Evolutionary conservation across 1,140 invertebrate species (phyloP), one percentile per base, ranked within the genome.

Genomic region (Venturia canescens): DNA sequence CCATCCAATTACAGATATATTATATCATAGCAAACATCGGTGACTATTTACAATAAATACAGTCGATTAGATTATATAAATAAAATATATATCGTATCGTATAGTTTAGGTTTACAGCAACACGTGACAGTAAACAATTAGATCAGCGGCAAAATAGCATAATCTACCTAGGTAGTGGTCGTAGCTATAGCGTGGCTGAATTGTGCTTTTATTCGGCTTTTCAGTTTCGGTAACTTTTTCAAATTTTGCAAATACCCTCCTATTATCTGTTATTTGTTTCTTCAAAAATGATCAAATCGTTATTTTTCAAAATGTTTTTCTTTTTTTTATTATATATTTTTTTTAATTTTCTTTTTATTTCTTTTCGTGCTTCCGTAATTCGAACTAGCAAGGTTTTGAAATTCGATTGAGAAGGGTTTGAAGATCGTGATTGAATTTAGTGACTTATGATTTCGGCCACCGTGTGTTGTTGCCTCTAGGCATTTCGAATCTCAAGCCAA

Each of bases 1-100:
- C 85, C 88, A 90, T 89, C 85, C 88, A 90, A 88, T 89, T 89
- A 90, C 89, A 89, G 87, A 89, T 89, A 90, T 89, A 89, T 89
- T 88, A 89, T 89, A 87, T 87, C 87, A 89, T 90, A 89, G 89
- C 89, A 90, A 90, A 90, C 89, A 90, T 90, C 87, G 67, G 88
- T 90, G 89, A 90, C 89, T 90, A 90, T 90, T 90, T 90, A 90
- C 89, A 90, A 88, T 90, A 90, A 90, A 90, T 90, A 90, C 89
- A 90, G 84, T 90, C 83, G 87, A 87, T 89, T 89, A 90, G 83
- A 87, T 89, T 88, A 89, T 90, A 90, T 90, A 90, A 89, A 90
- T 90, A 90, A 89, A 90, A 90, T 90, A 90, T 84, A 84, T 90
- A 89, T 90, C 88, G 86, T 90, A 88, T 88, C 60, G 34, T 82